phyloP scores from a whole-genome alignment of 2,888 invertebrate genomes.

The Liposcelis brunnea region DNA sequence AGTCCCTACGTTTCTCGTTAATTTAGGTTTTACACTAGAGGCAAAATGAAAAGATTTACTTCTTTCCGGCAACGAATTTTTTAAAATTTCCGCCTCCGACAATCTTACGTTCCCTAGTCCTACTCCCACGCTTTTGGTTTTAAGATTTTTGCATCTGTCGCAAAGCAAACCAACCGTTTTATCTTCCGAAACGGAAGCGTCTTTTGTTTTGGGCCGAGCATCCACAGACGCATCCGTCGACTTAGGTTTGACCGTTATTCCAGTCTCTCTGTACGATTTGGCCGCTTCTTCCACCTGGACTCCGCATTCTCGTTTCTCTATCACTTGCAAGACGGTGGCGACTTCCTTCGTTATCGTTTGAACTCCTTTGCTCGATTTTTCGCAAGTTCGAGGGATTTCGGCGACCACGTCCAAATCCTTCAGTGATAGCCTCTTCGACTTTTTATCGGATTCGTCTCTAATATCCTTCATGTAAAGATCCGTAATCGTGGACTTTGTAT shows the following conservation, averaged over 20 bases:
- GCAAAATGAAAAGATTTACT: slow-evolving; percentile 43
- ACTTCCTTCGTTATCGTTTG: slow-evolving; percentile 8
- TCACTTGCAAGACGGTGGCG: slow-evolving; percentile 7
- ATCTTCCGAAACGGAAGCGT: slow-evolving; percentile 33
- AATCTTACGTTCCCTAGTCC: slow-evolving; percentile 33
- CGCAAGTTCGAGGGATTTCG: slow-evolving; percentile 13
- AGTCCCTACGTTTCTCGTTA: slow-evolving; percentile 24
- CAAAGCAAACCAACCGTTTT: slow-evolving; percentile 31
- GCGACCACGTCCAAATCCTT: slow-evolving; percentile 15
- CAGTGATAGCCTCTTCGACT: slow-evolving; percentile 13
- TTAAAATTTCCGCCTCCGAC: slow-evolving; percentile 25
- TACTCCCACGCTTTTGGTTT: slow-evolving; percentile 37
- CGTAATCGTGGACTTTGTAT: too few species aligned
- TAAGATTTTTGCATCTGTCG: slow-evolving; percentile 29
- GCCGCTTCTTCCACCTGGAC: slow-evolving; percentile 14
- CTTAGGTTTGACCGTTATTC: slow-evolving; percentile 11
- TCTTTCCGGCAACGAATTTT: slow-evolving; percentile 29
- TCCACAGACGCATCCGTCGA: slow-evolving; percentile 15
- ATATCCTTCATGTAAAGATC: too few species aligned
- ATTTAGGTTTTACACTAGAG: slow-evolving; percentile 30
- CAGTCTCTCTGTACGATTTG: slow-evolving; percentile 13
- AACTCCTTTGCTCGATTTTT: slow-evolving; percentile 9
- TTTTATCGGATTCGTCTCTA: too few species aligned
- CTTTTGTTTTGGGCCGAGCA: slow-evolving; percentile 26
- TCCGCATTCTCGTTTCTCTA: slow-evolving; percentile 15